Percentiles rank a stretch among this genome's conserved stretches.
phyloP scores from a whole-genome alignment of 2,113 vertebrate species.

The Gambusia holbrooki region DNA sequence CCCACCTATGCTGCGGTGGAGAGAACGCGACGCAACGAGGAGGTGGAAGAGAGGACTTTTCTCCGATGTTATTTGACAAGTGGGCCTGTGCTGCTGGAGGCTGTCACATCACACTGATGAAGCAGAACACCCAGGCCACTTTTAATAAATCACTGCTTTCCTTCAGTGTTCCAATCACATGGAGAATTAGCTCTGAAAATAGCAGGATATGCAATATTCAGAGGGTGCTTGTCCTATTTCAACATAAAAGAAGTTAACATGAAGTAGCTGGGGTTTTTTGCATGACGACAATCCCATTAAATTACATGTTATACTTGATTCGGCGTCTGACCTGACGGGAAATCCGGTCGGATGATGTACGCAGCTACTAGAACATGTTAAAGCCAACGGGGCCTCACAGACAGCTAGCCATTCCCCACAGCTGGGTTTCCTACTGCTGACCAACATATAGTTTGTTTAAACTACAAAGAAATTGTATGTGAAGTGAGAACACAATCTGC shows the following conservation, averaged over 20 bases:
- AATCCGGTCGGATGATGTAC: too few relatives aligned
- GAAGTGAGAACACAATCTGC: too few relatives aligned
- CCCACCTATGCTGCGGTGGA: constrained; percentile 54
- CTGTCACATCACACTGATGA: constrained; percentile 17
- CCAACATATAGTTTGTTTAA: too few relatives aligned
- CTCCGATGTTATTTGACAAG: constrained; percentile 18
- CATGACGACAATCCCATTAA: background rate
- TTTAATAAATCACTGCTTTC: constrained; percentile 18
- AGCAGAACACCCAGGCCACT: constrained; percentile 3
- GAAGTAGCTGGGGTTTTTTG: background rate
- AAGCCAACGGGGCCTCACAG: too few relatives aligned
- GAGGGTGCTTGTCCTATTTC: background rate
- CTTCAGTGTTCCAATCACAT: constrained; percentile 10
- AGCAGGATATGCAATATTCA: background rate
- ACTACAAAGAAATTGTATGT: too few relatives aligned
- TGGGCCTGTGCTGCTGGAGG: constrained; percentile 6
- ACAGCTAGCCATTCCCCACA: too few relatives aligned
- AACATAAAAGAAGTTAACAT: background rate
- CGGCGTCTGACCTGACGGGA: too few relatives aligned
- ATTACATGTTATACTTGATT: too few relatives aligned
- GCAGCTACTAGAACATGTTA: too few relatives aligned
- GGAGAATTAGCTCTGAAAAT: constrained; percentile 16
- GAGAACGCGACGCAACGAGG: constrained; percentile 31
- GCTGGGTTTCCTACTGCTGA: too few relatives aligned
- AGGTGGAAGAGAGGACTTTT: constrained; percentile 13